Evolutionary conservation across 2,888 invertebrate genomes (phyloP), one percentile per base, ranked within the genome.

Genomic region (Tipula lateralis): DNA sequence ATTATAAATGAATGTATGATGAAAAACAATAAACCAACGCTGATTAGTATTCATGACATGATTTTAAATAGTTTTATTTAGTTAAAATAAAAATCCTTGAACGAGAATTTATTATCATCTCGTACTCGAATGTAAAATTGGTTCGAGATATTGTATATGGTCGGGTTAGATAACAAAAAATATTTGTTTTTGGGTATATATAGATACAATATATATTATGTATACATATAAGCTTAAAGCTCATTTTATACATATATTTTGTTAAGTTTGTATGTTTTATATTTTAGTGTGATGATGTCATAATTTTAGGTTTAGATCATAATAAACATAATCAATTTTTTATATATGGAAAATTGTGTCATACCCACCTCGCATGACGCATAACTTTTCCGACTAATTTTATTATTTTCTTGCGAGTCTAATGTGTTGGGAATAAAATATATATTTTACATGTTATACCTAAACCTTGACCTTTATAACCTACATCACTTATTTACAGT

Each of bases 1-100:
- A 66, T 66, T 24, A 24, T 66, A 24, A 24, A 66, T 12, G 66
- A 66, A 24, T 66, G 12, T 66, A 66, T 12, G 66, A 66, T 24
- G 24, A 66, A 66, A 66, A 66, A 66, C 66, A 66, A 66, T 66
- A 66, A 66, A 66, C 66, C 12, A 66, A 66, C 24, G 66, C 66
- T 66, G 66, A 66, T 66, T 66, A 66, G 66, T 66, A 66, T 66
- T 66, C 66, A 66, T 66, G 66, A 66, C 66, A 66, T 66, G 66
- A 24, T 66, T 66, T 66, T 66, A 66, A 66, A 66, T 66, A 66
- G 66, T 66, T 66, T 66, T 66, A 66, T 66, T 66, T 24, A 66
- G 66, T 24, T 12, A 9, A 66, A 66, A 66, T 12, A 66, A 66
- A 66, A 66, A 66, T 66, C 66, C 66, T 66, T 66, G 66, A 66